Evolutionary conservation across 1,140 invertebrate genomes (phyloP).

Genomic region (Sminthurides bifidus): DNA sequence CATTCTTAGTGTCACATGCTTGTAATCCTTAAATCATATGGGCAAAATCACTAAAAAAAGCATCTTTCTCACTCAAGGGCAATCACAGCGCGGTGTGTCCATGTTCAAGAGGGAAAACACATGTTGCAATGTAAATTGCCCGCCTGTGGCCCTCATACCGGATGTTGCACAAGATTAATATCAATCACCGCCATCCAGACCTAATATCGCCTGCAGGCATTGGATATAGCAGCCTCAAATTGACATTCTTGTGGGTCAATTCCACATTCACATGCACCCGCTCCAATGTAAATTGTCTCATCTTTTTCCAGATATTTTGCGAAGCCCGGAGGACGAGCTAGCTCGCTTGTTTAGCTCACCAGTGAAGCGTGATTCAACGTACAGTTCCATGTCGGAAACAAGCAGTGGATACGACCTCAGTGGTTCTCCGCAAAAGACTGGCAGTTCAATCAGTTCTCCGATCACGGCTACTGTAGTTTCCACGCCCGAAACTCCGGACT

Average conservation of each 20-base stretch:
- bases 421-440: slow-evolving; percentile 10
- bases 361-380: slow-evolving; percentile 29
- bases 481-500: slow-evolving; percentile 24
- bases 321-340: slow-evolving; percentile 29
- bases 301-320: slow-evolving; percentile 17
- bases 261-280: neutral
- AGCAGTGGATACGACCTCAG: slow-evolving; percentile 26
- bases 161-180: no score
- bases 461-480: slow-evolving; percentile 16
- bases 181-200: no score
- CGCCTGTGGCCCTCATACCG: no score
- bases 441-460: slow-evolving; percentile 12
- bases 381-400: slow-evolving; percentile 30
- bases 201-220: neutral
- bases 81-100: no score
- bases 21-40: no score
- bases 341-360: slow-evolving; percentile 23
- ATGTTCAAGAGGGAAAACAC: no score
- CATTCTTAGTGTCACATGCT: no score
- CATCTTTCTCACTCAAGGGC: no score
- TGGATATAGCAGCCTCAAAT: neutral
- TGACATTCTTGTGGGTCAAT: neutral
- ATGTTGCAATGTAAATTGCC: no score
- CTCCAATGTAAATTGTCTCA: neutral
- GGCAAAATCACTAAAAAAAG: no score